Evolutionary conservation across 2,888 invertebrate species (phyloP).

Genomic region (Pachliopta kotzebuea): DNA sequence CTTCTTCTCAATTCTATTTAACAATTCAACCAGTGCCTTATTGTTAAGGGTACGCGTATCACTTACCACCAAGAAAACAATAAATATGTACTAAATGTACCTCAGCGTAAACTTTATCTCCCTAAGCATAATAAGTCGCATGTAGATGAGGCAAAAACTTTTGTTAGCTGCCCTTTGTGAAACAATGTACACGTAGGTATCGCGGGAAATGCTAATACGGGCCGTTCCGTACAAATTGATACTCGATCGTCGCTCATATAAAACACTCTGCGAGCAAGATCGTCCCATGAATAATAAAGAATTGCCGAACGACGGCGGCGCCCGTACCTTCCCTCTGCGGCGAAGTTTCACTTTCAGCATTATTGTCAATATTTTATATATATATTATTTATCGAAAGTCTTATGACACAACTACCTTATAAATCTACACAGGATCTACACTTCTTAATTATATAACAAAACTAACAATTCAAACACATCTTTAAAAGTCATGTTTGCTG

Average conservation of each 20-base stretch:
- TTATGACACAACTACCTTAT: background rate
- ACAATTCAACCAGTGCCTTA: no score
- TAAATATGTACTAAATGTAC: background rate
- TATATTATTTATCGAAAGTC: no score
- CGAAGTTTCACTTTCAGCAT: slow-evolving; percentile 37
- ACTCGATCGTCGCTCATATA: slow-evolving; percentile 81
- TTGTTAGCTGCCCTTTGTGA: slow-evolving; percentile 43
- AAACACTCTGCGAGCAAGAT: slow-evolving; percentile 76
- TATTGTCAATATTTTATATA: background rate
- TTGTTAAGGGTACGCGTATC: no score
- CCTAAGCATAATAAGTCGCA: slow-evolving; percentile 31
- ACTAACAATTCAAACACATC: no score
- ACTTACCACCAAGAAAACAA: no score
- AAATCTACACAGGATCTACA: no score
- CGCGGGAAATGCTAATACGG: slow-evolving; percentile 73
- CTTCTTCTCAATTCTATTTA: no score
- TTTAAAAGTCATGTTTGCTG: no score
- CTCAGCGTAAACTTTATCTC: slow-evolving; percentile 1
- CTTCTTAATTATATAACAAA: no score
- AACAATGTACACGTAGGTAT: slow-evolving; percentile 65
- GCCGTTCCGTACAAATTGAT: slow-evolving; percentile 76
- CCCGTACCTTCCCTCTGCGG: slow-evolving; percentile 37
- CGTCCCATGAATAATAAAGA: slow-evolving; percentile 80
- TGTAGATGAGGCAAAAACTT: slow-evolving; percentile 38
- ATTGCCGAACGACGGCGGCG: slow-evolving; percentile 61